Evolutionary conservation across 2,797 vertebrate genomes (phyloP).

Genomic region (Meriones psammophilus): DNA sequence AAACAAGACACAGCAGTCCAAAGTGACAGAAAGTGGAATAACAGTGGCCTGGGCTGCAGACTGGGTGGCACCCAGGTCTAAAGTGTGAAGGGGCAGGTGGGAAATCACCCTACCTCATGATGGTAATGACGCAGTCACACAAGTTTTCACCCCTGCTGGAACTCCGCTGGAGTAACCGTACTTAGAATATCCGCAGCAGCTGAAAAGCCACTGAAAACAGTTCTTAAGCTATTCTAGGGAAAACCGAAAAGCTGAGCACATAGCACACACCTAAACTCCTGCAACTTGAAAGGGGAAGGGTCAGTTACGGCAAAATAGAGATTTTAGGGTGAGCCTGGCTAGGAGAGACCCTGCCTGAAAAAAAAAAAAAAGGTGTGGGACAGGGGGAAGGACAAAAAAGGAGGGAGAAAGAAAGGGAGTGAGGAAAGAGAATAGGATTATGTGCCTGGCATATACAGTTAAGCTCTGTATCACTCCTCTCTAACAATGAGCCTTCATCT

Average conservation of each 20-base stretch:
- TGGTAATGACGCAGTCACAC: not conserved
- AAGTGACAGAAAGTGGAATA: not conserved
- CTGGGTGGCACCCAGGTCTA: no score
- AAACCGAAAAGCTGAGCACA: not conserved
- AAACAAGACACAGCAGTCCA: not conserved
- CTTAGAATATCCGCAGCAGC: not conserved
- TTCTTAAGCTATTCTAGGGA: constrained; percentile 9
- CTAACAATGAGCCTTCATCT: not conserved
- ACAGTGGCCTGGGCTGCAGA: not conserved
- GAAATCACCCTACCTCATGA: not conserved
- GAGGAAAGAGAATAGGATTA: not conserved
- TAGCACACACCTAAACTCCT: no score
- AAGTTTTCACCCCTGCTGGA: not conserved
- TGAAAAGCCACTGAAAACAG: not conserved
- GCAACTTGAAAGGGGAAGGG: not conserved
- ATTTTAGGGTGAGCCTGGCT: not conserved
- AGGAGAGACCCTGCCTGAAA: not conserved
- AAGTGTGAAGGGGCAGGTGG: not conserved
- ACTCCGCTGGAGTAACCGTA: not conserved
- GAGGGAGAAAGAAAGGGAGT: not conserved
- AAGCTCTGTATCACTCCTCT: not conserved
- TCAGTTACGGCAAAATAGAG: not conserved
- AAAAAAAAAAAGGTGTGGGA: no score
- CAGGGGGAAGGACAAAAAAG: not conserved
- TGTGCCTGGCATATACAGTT: rapidly evolving